These are phyloP conservation scores for Hippopotamyrus pictus DNA, from an alignment of 2,797 vertebrate genomes.

Conservation along the genomic window DNA sequence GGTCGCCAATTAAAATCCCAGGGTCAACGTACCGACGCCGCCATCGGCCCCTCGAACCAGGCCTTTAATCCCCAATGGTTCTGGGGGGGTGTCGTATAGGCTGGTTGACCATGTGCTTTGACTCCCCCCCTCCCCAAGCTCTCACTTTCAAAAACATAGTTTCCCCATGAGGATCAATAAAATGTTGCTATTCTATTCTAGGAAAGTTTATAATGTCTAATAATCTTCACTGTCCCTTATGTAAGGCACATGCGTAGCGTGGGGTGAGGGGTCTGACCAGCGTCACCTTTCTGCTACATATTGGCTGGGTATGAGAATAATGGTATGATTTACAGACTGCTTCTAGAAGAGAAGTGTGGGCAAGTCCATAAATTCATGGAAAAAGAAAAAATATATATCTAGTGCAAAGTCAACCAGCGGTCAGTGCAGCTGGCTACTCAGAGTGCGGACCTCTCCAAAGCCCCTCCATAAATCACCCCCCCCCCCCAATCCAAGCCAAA, in stretches of 20 bases:
- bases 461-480: constrained; percentile 1
- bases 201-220: neutral
- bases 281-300: neutral
- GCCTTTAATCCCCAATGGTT: neutral
- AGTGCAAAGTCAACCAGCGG: neutral
- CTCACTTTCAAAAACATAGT: neutral
- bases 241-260: neutral
- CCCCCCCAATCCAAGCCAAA: neutral
- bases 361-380: neutral
- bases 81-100: neutral
- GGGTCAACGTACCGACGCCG: neutral
- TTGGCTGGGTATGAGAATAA: neutral
- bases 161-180: neutral
- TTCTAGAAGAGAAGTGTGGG: neutral
- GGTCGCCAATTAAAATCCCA: neutral
- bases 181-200: neutral
- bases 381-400: neutral
- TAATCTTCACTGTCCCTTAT: neutral
- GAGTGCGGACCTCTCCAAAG: neutral
- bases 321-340: neutral
- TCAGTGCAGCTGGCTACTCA: neutral
- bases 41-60: neutral
- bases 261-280: neutral
- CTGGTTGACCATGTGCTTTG: neutral
- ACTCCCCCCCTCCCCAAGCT: neutral